A percentile compares a stretch with the other conserved stretches of the same genome.
Conservation (phyloP, 2,888 invertebrate species). For the Automeris io region DNA sequence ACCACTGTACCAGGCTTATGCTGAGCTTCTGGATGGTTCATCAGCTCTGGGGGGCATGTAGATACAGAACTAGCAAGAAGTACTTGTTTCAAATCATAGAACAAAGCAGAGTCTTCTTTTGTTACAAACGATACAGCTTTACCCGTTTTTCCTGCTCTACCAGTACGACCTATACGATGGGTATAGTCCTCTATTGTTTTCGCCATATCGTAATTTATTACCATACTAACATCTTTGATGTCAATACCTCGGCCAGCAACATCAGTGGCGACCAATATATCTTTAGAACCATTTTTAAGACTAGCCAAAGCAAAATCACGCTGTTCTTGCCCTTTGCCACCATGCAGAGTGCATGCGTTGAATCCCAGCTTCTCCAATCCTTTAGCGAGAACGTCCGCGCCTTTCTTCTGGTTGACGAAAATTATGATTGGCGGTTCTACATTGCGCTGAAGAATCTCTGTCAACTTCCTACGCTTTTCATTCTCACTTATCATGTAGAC, state of each 20-base stretch:
- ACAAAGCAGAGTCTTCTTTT: constrained; percentile 95
- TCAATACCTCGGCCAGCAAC: constrained; percentile 99
- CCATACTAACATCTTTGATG: constrained; percentile 99
- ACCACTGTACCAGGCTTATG: constrained; percentile 97
- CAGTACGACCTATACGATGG: constrained; percentile 99
- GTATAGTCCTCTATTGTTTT: constrained; percentile 98
- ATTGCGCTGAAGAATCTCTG: constrained; percentile 91
- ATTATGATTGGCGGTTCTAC: constrained; percentile 99
- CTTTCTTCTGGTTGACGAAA: constrained; percentile 99
- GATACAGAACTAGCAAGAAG: constrained; percentile 93
- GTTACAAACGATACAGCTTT: constrained; percentile 97
- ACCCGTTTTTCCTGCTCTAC: constrained; percentile 98
- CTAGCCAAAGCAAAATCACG: constrained; percentile 98
- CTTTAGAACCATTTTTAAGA: constrained; percentile 96
- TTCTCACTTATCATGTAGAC: constrained; percentile 96
- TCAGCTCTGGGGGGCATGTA: constrained; percentile 95
- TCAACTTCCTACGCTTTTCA: constrained; percentile 96
- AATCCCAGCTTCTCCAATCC: constrained; percentile 97
- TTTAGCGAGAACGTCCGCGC: constrained; percentile 97
- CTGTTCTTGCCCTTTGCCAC: constrained; percentile 99
- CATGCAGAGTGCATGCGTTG: constrained; percentile 98
- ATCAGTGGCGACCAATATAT: constrained; percentile 99
- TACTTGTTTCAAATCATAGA: constrained; percentile 98
- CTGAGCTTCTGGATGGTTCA: constrained; percentile 99
- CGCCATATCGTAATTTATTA: constrained; percentile 99